Conservation (phyloP, 1,140 invertebrate species). For the Megalonaias nervosa region DNA sequence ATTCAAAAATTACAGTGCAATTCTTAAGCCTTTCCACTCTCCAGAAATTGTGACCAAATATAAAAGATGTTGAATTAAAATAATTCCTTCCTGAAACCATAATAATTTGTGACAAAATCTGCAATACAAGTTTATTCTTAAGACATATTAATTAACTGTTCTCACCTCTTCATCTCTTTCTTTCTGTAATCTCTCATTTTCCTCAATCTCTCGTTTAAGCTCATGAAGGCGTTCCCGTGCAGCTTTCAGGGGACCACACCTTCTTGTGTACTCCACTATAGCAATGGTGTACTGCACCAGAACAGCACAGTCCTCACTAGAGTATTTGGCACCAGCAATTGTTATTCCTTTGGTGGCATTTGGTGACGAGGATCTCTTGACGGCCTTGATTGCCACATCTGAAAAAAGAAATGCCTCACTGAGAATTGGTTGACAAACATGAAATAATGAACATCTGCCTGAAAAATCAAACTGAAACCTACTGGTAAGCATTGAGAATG, state of each 20-base stretch:
- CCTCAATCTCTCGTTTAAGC: conserved; percentile 68
- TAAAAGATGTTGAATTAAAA: no score
- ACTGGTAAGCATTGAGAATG: no score
- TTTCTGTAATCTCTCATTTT: conserved; percentile 67
- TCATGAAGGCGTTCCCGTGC: conserved; percentile 64
- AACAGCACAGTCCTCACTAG: conserved; percentile 70
- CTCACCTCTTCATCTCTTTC: conserved; percentile 65
- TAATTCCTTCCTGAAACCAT: no score
- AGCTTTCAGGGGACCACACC: conserved; percentile 65
- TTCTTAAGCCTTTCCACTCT: no score
- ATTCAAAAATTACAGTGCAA: no score
- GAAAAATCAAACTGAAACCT: no score
- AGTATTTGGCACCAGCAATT: conserved; percentile 67
- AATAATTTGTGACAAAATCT: no score
- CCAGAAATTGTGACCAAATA: no score
- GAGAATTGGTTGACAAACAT: no score
- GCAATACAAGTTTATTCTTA: no score
- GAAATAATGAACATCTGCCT: no score
- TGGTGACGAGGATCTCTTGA: conserved; percentile 58
- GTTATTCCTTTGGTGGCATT: conserved; percentile 65
- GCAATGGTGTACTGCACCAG: conserved; percentile 71
- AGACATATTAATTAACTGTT: not conserved
- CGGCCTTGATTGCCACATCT: conserved; percentile 48
- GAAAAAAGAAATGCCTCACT: not conserved
- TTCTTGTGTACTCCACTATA: conserved; percentile 69